Evolutionary conservation across 2,797 vertebrate genomes (phyloP), one percentile per base, ranked within the genome.

Genomic region (Atherinosoma microstoma): DNA sequence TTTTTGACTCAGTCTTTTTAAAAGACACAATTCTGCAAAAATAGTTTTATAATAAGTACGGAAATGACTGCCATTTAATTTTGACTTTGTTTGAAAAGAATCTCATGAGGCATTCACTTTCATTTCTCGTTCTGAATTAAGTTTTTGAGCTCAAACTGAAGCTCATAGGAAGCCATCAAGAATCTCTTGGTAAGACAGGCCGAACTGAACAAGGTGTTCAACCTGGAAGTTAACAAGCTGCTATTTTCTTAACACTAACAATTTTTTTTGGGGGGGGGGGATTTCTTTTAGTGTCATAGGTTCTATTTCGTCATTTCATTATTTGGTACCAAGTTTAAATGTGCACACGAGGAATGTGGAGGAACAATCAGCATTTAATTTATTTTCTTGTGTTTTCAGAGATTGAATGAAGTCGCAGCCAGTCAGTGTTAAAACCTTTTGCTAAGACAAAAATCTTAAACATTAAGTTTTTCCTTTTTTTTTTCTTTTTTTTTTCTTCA

Each of bases 221-320:
- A 70, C 62, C 77, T 22, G 57, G 67, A 78, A 68, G 58, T 45
- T 77, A 78, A 83, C 70, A 78, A 85, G 90, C 90, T 93, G 91
- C 87, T 91, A 89, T 68, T 60, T 74, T 70, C 61, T 70, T 63
- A 83, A 87, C 76, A 86, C 79, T 82, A 84, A 85, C 67, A 42
- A 47, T 32, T 29, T 76, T 78, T 64, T 62, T 27, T 27, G 24
- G 24, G 24, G 24, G 32, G 3, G 24, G 24, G 24, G 24, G 32
- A 32, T 7, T 45, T 40, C 16, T 45, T 45, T 59, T 49, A 29
- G 61, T 51, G 51, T 77, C 32, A 58, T 35, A 61, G 75, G 64
- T 70, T 36, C 53, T 47, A 12, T 73, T 51, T 60, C 9, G 58
- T 73, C 29, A 63, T 80, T 78, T 85, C 45, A 42, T 66, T 51